These are phyloP conservation scores for Lasioglossum villosulum DNA, from an alignment of 2,888 invertebrate species.

Conservation along the genomic window DNA sequence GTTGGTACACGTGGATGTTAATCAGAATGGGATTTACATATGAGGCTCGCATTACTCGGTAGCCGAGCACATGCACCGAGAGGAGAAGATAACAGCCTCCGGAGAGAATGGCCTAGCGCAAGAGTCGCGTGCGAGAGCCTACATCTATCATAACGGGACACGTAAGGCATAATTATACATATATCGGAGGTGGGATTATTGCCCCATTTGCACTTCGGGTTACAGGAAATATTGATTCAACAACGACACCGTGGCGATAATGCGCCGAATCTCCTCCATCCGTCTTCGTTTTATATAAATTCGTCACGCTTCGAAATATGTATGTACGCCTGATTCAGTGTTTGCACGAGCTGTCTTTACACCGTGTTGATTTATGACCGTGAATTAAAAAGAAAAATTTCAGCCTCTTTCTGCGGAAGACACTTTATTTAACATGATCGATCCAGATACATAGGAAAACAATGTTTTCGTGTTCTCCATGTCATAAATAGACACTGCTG, in stretches of 20 bases:
- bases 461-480: background rate
- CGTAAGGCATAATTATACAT: constrained; percentile 76
- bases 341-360: background rate
- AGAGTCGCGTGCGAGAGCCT: constrained; percentile 63
- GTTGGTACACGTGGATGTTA: constrained; percentile 78
- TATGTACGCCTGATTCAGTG: background rate
- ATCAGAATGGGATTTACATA: constrained; percentile 83
- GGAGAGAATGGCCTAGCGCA: constrained; percentile 68
- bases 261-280: background rate
- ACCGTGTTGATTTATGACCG: background rate
- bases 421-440: too few relatives aligned
- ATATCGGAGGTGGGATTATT: constrained; percentile 67
- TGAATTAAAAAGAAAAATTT: background rate
- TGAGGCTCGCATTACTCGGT: constrained; percentile 77
- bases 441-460: background rate
- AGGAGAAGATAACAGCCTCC: constrained; percentile 78
- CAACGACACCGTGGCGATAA: constrained; percentile 39
- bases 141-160: constrained; percentile 74
- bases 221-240: constrained; percentile 67
- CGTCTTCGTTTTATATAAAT: background rate
- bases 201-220: constrained; percentile 66
- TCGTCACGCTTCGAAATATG: background rate
- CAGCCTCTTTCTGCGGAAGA: background rate
- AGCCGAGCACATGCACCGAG: constrained; percentile 77
- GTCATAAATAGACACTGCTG: too few relatives aligned